Conservation (phyloP, 1,140 invertebrate genomes). For the Megathymus violae region DNA sequence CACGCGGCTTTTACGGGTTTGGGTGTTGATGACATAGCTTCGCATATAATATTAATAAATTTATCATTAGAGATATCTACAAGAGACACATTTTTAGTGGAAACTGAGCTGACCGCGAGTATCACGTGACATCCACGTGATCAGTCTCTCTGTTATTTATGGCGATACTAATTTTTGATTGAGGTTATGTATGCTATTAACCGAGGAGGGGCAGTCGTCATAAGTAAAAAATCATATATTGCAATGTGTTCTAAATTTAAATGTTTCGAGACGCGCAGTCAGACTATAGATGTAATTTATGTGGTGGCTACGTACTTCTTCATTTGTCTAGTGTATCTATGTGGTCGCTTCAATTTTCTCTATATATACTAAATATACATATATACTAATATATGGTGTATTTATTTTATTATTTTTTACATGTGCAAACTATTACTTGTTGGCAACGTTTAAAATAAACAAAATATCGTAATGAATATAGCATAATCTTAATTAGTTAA, state of each 20-base stretch:
- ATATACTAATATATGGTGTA: not conserved
- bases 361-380: too few relatives aligned
- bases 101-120: too few relatives aligned
- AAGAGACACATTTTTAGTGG: too few relatives aligned
- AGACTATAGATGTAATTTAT: conserved; percentile 2
- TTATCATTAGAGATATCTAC: too few relatives aligned
- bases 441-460: not conserved
- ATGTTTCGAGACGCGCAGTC: too few relatives aligned
- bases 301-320: conserved; percentile 18
- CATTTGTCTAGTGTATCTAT: not conserved
- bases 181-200: too few relatives aligned
- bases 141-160: too few relatives aligned
- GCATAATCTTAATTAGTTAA: not conserved
- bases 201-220: too few relatives aligned
- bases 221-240: not conserved
- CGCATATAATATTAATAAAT: too few relatives aligned
- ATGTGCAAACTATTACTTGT: not conserved
- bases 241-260: not conserved
- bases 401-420: not conserved
- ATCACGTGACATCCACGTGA: too few relatives aligned
- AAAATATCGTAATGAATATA: not conserved
- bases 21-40: not conserved
- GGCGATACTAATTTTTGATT: too few relatives aligned
- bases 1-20: not conserved
- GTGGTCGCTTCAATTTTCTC: conserved; percentile 13